phyloP scores from a whole-genome alignment of 2,888 invertebrate genomes.

The Lathronympha strigana region DNA sequence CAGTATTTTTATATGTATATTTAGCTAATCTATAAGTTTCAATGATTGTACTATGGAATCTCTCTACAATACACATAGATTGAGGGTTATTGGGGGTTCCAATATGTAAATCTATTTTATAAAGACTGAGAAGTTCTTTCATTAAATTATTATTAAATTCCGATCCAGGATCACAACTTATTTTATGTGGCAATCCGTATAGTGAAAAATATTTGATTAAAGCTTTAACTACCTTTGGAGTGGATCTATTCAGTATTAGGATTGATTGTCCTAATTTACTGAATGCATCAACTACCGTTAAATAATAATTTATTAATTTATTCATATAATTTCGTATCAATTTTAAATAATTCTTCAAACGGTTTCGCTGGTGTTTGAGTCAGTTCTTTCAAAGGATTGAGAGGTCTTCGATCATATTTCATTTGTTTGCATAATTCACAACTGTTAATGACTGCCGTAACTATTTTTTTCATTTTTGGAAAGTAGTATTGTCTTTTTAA shows the following conservation, averaged over 20 bases:
- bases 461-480: conserved; percentile 41
- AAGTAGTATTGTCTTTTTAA: conserved; percentile 37
- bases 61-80: conserved; percentile 16
- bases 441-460: conserved; percentile 44
- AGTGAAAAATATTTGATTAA: conserved; percentile 6
- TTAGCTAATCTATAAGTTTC: conserved; percentile 6
- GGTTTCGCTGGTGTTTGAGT: conserved; percentile 48
- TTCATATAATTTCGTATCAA: conserved; percentile 10
- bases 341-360: conserved; percentile 49
- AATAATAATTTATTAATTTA: not conserved
- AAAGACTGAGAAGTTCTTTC: not conserved
- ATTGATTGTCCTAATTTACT: conserved; percentile 23
- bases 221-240: conserved; percentile 6
- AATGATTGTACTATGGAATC: conserved; percentile 2
- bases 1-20: not conserved
- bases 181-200: conserved; percentile 13
- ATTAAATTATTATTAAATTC: conserved; percentile 20
- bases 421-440: conserved; percentile 47
- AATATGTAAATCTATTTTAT: conserved; percentile 15
- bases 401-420: conserved; percentile 44
- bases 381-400: conserved; percentile 47
- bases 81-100: conserved; percentile 17
- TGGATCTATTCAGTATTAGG: not conserved
- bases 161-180: conserved; percentile 1
- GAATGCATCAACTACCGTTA: conserved; percentile 9